Evolutionary conservation across 2,113 vertebrate species (phyloP).

Genomic region (Colinus virginianus): DNA sequence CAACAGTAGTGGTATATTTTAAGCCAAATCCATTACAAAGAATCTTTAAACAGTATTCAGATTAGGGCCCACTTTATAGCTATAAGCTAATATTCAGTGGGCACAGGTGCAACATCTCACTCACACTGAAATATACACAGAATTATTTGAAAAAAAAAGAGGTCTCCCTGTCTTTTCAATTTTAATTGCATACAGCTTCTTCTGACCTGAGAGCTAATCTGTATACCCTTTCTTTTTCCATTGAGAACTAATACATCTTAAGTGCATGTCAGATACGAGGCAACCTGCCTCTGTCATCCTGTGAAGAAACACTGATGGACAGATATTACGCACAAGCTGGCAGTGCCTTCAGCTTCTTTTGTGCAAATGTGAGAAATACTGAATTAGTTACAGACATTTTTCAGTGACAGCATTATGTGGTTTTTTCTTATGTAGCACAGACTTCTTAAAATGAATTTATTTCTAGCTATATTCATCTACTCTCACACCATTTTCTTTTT

Average conservation of each 20-base stretch:
- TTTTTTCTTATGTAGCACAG: neutral
- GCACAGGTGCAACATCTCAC: neutral
- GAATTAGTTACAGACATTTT: neutral
- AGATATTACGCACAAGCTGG: rapidly evolving
- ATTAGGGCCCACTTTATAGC: neutral
- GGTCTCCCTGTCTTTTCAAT: neutral
- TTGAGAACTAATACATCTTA: neutral
- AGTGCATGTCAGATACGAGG: neutral
- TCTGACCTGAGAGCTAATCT: neutral
- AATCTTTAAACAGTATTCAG: neutral
- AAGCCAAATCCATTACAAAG: neutral
- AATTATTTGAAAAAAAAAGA: neutral
- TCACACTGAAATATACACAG: neutral
- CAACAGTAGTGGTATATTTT: neutral
- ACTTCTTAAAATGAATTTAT: neutral
- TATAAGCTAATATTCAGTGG: neutral
- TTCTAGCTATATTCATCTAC: neutral
- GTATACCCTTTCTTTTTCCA: neutral
- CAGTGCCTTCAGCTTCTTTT: neutral
- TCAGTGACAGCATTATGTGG: neutral
- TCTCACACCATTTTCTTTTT: neutral
- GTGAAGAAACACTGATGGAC: neutral
- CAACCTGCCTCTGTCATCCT: neutral
- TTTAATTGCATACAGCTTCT: neutral
- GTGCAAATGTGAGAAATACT: neutral